Evolutionary conservation across 1,140 invertebrate genomes (phyloP).

Genomic region (Bradysia coprophila): DNA sequence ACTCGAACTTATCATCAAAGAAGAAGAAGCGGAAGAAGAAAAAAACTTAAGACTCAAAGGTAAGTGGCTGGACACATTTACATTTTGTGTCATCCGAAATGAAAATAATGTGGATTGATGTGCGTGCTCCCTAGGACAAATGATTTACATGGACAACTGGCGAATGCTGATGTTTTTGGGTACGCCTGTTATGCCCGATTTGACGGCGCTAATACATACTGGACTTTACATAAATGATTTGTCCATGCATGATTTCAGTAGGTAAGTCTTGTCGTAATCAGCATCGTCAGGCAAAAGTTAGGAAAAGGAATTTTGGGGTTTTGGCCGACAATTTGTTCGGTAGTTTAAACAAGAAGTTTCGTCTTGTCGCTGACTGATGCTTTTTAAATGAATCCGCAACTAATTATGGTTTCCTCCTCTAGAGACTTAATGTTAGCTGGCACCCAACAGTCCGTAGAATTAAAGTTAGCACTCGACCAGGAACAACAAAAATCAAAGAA

Average conservation of each 20-base stretch:
- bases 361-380: no score
- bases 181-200: conserved; percentile 86
- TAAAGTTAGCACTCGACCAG: conserved; percentile 88
- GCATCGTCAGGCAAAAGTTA: no score
- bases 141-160: conserved; percentile 98
- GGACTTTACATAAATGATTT: conserved; percentile 94
- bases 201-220: conserved; percentile 66
- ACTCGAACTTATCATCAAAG: conserved; percentile 33
- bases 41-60: conserved; percentile 68
- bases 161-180: conserved; percentile 91
- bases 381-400: no score
- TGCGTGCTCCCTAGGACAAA: conserved; percentile 55
- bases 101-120: neutral
- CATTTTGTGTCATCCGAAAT: conserved; percentile 3
- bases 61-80: conserved; percentile 16
- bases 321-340: no score
- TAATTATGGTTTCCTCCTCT: no score
- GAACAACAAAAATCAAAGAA: conserved; percentile 94
- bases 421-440: conserved; percentile 92
- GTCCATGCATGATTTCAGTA: conserved; percentile 94
- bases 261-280: no score
- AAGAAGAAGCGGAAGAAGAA: conserved; percentile 41
- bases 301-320: no score
- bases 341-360: no score
- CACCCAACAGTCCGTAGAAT: conserved; percentile 90